phyloP scores from a whole-genome alignment of 2,797 vertebrate genomes.

The Loris lydekkerianus region DNA sequence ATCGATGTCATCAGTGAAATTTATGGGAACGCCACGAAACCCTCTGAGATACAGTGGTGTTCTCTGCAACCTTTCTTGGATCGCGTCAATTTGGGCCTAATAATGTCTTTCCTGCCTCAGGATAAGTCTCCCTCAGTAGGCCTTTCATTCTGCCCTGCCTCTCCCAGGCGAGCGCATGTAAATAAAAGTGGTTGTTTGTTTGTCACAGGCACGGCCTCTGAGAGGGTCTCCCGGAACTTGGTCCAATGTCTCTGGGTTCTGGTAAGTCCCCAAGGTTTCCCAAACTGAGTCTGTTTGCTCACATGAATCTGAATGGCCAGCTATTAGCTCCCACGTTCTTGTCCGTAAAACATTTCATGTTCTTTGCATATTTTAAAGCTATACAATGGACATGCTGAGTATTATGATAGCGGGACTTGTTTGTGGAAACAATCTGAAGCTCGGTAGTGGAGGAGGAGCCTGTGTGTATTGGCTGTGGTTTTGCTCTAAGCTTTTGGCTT shows the following conservation, averaged over 20 bases:
- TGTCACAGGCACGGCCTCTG: background rate
- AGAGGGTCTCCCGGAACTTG: background rate
- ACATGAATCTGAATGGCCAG: background rate
- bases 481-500: background rate
- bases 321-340: background rate
- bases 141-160: background rate
- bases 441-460: background rate
- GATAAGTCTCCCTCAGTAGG: conserved; percentile 70
- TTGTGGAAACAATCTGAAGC: background rate
- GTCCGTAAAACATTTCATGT: background rate
- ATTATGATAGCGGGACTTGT: background rate
- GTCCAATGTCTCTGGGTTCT: background rate
- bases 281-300: background rate
- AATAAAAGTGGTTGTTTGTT: conserved; percentile 22
- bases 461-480: background rate
- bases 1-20: conserved; percentile 83
- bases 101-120: conserved; percentile 70
- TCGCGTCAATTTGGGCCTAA: conserved; percentile 82
- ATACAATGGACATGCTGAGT: background rate
- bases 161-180: background rate
- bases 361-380: background rate
- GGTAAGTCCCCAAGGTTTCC: background rate
- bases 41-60: conserved; percentile 74
- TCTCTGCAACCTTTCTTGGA: conserved; percentile 82
- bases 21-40: conserved; percentile 79